phyloP scores from a whole-genome alignment of 2,888 invertebrate genomes.

The Eupithecia dodoneata region DNA sequence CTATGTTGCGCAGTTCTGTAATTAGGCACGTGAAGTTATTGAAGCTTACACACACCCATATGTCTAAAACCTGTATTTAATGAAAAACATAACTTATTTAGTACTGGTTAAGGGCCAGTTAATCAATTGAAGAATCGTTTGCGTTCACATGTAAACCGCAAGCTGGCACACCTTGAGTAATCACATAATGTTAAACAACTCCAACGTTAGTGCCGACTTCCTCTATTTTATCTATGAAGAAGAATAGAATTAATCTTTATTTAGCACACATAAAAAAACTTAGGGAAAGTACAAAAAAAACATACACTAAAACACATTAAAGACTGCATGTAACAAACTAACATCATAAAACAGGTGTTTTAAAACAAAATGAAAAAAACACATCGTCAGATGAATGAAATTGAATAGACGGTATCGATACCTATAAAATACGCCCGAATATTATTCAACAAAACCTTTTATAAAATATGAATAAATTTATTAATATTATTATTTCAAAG shows the following conservation, averaged over 20 bases:
- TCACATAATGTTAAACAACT: slow-evolving; percentile 51
- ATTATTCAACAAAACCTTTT: not conserved
- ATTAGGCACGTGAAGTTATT: not conserved
- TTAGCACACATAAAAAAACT: too few species aligned
- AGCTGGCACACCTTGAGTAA: slow-evolving; percentile 49
- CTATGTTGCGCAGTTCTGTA: slow-evolving; percentile 16
- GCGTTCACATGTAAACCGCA: slow-evolving; percentile 50
- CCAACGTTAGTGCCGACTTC: not conserved
- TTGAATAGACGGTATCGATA: not conserved
- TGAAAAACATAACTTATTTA: not conserved
- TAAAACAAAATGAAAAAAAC: too few species aligned
- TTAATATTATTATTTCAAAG: not conserved
- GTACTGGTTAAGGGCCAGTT: not conserved
- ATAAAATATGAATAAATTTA: too few species aligned
- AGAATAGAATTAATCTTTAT: too few species aligned
- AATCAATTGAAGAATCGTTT: slow-evolving; percentile 43
- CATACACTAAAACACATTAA: too few species aligned
- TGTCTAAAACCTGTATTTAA: not conserved
- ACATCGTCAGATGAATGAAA: too few species aligned
- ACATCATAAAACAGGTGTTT: too few species aligned
- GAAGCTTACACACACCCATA: not conserved
- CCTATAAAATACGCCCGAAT: not conserved
- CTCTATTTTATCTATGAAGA: not conserved
- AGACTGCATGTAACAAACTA: too few species aligned
- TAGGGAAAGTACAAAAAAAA: too few species aligned